Evolutionary conservation across 2,888 invertebrate species (phyloP), one percentile per base, ranked within the genome.

Genomic region (Cephus rjabovi): DNA sequence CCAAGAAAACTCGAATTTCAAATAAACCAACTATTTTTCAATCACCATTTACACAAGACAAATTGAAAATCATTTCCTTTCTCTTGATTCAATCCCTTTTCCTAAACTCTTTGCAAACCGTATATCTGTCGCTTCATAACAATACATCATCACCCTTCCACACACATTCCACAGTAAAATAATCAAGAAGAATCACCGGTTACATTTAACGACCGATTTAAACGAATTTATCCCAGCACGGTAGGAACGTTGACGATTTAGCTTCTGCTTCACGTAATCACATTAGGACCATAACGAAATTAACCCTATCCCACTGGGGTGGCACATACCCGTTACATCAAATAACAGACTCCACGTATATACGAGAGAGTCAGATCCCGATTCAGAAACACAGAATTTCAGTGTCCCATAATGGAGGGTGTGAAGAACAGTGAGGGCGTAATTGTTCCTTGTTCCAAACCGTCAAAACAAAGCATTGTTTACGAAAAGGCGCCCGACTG

Each of bases 381-480:
- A 23, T 56, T 23, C 56, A 56, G 56, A 56, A 23, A 23, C 56
- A 56, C 9, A 56, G 23, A 56, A 56, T 56, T 56, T 9, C 56
- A 56, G 56, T 56, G 23, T 56, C 56, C 56, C 23, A 56, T 56
- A 56, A 56, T 56, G 56, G 56, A 56, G 56, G 23, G 56, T 56
- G 56, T 56, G 56, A 56, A 4, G 23, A 56, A 56, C 56, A 56
- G 23, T 9, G 23, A 56, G 56, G 23, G 9, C 56, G 56, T 71
- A 71, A 71, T 71, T 31, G 33, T 31, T 15, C 71, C 71, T 71
- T 31, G 71, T 71, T 71, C 33, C 71, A 31, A 71, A 33, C 31
- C 71, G 71, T 71, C 71, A 71, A 71, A 71, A 71, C 71, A 71
- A 71, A 31, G 23, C n/a, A 71, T 33, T 71, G 71, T 71, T 71